Conservation (phyloP, 2,888 invertebrate species). For the Serripes groenlandicus region DNA sequence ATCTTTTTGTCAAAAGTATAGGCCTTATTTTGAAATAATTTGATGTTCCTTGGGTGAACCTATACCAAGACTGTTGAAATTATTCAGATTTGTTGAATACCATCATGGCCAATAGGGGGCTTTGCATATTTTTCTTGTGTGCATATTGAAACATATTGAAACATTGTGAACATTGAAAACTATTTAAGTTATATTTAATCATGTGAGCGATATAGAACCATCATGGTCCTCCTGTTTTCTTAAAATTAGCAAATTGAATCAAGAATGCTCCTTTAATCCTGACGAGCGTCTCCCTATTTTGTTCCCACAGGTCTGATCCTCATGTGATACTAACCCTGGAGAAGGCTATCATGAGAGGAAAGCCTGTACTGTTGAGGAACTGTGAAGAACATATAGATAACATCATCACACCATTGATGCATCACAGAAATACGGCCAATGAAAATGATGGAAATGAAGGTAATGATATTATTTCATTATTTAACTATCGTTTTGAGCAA, state of each 20-base stretch:
- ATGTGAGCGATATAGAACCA: no score
- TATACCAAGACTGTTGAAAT: no score
- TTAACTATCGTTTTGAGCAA: neutral
- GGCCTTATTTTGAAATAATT: neutral
- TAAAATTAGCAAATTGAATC: no score
- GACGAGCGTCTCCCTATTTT: no score
- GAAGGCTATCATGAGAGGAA: slow-evolving; percentile 83
- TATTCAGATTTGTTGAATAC: no score
- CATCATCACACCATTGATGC: slow-evolving; percentile 83
- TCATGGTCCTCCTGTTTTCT: no score
- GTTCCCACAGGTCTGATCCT: slow-evolving; percentile 79
- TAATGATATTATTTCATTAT: slow-evolving; percentile 29
- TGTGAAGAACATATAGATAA: slow-evolving; percentile 83
- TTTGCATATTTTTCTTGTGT: no score
- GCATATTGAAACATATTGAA: no score
- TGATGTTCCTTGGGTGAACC: neutral
- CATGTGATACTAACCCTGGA: slow-evolving; percentile 82
- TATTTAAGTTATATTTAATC: no score
- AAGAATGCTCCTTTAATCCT: no score
- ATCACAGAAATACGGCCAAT: slow-evolving; percentile 82
- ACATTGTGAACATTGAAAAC: no score
- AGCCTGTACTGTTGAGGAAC: slow-evolving; percentile 83
- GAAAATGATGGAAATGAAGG: slow-evolving; percentile 81
- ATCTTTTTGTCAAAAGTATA: neutral
- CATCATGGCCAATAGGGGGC: no score